Base-by-base conservation (phyloP, 2,113 vertebrate genomes). In the Equus quagga region DNA sequence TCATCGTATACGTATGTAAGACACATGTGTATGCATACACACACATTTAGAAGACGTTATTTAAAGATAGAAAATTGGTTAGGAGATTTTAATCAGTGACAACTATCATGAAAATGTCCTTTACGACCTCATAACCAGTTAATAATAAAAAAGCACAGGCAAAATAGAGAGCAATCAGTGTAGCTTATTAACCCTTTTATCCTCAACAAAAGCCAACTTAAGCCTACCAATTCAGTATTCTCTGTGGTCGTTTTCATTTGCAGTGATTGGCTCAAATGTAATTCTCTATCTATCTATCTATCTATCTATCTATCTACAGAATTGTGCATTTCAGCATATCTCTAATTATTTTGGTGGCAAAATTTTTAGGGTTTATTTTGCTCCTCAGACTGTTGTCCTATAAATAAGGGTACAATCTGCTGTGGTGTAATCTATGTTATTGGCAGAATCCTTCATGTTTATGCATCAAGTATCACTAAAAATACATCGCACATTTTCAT, bases 371-470 rank as follows among this genome's bases (percentile, higher is more conserved):
- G n/a, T 95, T 92, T 69, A 73, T 95, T 94, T 92, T 94, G 60
- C 23, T 82, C 56, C 24, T 79, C 41, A 86, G 69, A 95, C 54
- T 65, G 80, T 88, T 83, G 41, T 94, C 93, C 95, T 98, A 94
- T 95, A 95, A 97, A 97, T 96, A 96, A 92, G 62, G 26, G 56
- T 56, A 3, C 91, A 92, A 70, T 94, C 87, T 89, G 80, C 56
- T 92, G 0, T 81, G 51, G 82, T 92, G 51, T 75, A 93, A 95
- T 97, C 84, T 94, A 58, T 95, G 90, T 90, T 87, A 96, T 90
- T 95, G 96, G 88, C 70, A 94, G 91, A 96, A 87, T 94, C 91
- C 82, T 89, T 96, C 87, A 94, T 97, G 84, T 83, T 83, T 95
- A 92, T 94, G 90, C 79, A 92, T 92, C 79, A 93, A 93, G 82